Base-by-base conservation (phyloP, 2,113 vertebrate genomes). In the Ptyas mucosa region DNA sequence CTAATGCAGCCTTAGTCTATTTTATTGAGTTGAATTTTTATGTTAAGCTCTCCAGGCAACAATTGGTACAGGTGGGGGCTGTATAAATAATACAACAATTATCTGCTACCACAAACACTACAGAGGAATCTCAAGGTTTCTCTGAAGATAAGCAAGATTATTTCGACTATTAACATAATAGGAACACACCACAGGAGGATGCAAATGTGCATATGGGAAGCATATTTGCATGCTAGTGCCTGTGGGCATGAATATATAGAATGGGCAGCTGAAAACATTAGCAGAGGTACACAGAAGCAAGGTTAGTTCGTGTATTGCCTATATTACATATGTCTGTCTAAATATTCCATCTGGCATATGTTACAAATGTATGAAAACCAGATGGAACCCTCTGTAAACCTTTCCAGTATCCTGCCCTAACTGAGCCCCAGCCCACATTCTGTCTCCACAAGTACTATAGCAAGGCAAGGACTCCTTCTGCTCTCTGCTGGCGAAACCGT, bases 81-180 rank as follows among this genome's bases (percentile, higher is more conserved):
- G 86, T 93, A 90, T 87, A 93, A 93, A 93, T 93, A 93, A 90
- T 57, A 58, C 52, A 93, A 93, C 92, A 93, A 93, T 93, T 90
- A 93, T 93, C 86, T 93, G 61, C 92, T 93, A 58, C 46, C 46
- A 53, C 75, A 93, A 87, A 93, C 8, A 58, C 75, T 90, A 90
- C 54, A 61, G 75, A 64, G 54, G 15, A 87, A 90, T 93, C 55
- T 93, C 92, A 90, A 90, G 92, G 88, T 90, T 93, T 61, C 92
- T 93, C 88, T 61, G 43, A 89, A 93, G 89, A 90, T 93, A 90
- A 93, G 75, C 75, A 86, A 64, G 88, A 93, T 93, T 93, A 93
- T 93, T 90, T 93, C 54, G 21, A 26, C 54, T 43, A 90, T 90
- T 90, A 93, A 90, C 54, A 61, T 93, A 90, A 90, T 39, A 86